These are phyloP conservation scores for Hyperoodon ampullatus DNA, from an alignment of 2,113 vertebrate species.

Conservation along the genomic window DNA sequence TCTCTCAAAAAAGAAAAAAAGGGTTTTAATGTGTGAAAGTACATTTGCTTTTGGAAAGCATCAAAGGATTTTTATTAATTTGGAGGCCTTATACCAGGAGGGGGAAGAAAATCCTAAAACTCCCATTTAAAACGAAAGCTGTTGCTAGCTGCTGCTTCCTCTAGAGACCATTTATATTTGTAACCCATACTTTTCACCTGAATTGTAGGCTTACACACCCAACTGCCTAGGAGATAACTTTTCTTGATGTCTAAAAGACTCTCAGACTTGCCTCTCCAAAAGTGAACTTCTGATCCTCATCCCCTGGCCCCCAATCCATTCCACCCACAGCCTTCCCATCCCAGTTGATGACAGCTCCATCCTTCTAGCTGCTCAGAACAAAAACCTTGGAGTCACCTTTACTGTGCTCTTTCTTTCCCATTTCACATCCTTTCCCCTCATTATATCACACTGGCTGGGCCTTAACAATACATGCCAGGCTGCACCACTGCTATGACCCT, in stretches of 20 bases:
- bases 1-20: not conserved
- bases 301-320: no score
- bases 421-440: not conserved
- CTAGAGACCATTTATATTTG: not conserved
- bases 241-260: not conserved
- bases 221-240: not conserved
- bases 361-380: not conserved
- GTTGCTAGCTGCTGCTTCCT: not conserved
- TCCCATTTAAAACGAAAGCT: not conserved
- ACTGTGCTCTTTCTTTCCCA: not conserved
- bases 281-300: not conserved
- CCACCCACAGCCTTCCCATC: not conserved
- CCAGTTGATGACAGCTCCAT: not conserved
- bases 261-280: not conserved
- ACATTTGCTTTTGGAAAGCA: conserved; percentile 3
- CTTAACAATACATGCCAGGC: not conserved
- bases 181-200: not conserved
- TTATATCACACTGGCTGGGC: not conserved
- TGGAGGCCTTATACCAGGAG: not conserved
- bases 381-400: not conserved
- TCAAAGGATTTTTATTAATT: not conserved
- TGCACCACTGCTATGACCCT: rapidly evolving
- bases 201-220: not conserved
- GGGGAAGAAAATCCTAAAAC: not conserved
- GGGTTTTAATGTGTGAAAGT: not conserved